Base-by-base conservation (phyloP, 2,797 vertebrate species). In the Parambassis ranga region DNA sequence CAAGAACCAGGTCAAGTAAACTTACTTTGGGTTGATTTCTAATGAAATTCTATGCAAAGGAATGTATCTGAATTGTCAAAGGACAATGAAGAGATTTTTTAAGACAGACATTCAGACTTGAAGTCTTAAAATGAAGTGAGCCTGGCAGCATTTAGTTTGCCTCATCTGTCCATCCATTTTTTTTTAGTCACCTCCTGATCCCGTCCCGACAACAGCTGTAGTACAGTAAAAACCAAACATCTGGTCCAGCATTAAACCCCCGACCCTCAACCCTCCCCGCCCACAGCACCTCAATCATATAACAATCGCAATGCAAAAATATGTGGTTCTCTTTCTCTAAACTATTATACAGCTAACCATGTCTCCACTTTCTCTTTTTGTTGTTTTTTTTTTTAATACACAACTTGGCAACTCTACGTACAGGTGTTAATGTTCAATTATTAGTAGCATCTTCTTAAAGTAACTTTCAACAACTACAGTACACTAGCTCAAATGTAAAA, bases 221-320 rank as follows among this genome's bases (percentile, higher is more conserved):
- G 52, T 64, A 64, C 76, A 76, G 66, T 77, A 73, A 48, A 70
- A 67, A 35, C 47, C 32, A 50, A 70, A 75, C 61, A 39, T 81
- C 62, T 81, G 65, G 61, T 84, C 74, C 75, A 82, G 71, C 87
- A 75, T 80, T 47, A 32, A 51, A 65, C 10, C 13, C 0, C 44
- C 30, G n/a, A 22, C 47, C 35, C 67, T 46, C 26, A 0, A 13
- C 48, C 55, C 62, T 7, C 39, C 44, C 31, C 4, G 2, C 33
- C 64, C 37, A 57, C 79, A 81, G 62, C 84, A 77, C 70, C 71
- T 82, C 80, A 74, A 61, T 80, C 73, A 65, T 73, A 82, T 58
- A 71, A 86, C 74, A 82, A 87, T 82, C 47, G 59, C 79, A 81
- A 89, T 88, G 90, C 73, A 89, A 90, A 92, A 90, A 90, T 88